Percentiles rank a stretch among this genome's conserved stretches.
Conservation (phyloP, 1,140 invertebrate species). For the Arctopsyche grandis region DNA sequence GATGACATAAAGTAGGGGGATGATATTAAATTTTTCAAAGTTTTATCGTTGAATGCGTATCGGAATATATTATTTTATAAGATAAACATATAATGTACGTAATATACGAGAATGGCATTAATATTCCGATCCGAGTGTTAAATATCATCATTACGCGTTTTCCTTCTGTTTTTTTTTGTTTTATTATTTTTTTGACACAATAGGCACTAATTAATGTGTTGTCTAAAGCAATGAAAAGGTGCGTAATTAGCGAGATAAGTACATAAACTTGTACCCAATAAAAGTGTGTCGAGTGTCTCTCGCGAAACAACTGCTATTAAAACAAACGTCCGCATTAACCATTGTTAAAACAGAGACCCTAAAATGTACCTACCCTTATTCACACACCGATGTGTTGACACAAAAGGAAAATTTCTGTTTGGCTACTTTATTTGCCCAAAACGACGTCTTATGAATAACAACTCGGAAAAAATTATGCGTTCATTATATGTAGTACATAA, state of each 20-base stretch:
- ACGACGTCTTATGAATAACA: too few relatives aligned
- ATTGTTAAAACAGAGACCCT: conserved; percentile 3
- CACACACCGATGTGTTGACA: too few relatives aligned
- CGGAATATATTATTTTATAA: conserved; percentile 8
- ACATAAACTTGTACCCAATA: conserved; percentile 11
- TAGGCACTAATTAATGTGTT: neutral
- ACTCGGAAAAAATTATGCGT: too few relatives aligned
- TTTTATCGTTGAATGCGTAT: conserved; percentile 30
- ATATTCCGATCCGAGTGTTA: too few relatives aligned
- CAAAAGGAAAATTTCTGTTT: too few relatives aligned
- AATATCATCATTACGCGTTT: too few relatives aligned
- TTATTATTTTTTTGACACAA: neutral
- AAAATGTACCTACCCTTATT: neutral
- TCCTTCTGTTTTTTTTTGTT: too few relatives aligned
- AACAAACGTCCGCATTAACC: conserved; percentile 7
- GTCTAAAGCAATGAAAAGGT: neutral
- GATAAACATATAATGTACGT: too few relatives aligned
- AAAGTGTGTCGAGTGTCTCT: neutral
- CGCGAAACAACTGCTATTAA: conserved; percentile 11
- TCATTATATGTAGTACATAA: too few relatives aligned
- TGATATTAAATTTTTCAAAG: conserved; percentile 39
- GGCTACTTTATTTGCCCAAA: too few relatives aligned
- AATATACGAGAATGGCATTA: too few relatives aligned
- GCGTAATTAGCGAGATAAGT: conserved; percentile 4
- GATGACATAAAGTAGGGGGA: conserved; percentile 38